Evolutionary conservation across 1,140 invertebrate species (phyloP).

Genomic region (Macrotrachela quadricornifera): DNA sequence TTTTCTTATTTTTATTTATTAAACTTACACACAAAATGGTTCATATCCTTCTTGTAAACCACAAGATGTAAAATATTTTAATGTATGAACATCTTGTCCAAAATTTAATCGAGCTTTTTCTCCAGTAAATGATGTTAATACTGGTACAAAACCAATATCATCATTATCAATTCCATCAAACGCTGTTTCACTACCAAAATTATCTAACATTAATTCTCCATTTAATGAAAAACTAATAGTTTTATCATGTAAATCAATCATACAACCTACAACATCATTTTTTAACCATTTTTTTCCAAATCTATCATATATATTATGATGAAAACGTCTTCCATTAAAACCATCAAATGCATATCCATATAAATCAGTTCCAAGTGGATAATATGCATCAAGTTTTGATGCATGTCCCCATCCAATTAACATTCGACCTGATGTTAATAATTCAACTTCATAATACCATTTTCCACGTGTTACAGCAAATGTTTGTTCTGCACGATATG

Average conservation of each 20-base stretch:
- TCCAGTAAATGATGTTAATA: constrained; percentile 73
- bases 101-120: constrained; percentile 68
- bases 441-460: constrained; percentile 88
- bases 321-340: constrained; percentile 64
- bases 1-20: too few relatives aligned
- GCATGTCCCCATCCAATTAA: constrained; percentile 79
- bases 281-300: constrained; percentile 63
- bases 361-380: constrained; percentile 45
- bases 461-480: constrained; percentile 85
- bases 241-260: constrained; percentile 71
- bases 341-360: constrained; percentile 94
- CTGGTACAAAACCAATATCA: constrained; percentile 63
- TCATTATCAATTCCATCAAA: constrained; percentile 76
- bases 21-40: constrained; percentile 32
- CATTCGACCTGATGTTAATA: constrained; percentile 83
- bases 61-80: constrained; percentile 92
- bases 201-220: constrained; percentile 87
- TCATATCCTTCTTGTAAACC: constrained; percentile 82
- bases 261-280: constrained; percentile 78
- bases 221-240: constrained; percentile 96
- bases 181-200: constrained; percentile 78
- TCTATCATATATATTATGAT: constrained; percentile 47
- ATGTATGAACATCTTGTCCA: constrained; percentile 70
- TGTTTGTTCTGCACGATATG: constrained; percentile 80
- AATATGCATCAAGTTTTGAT: constrained; percentile 47